phyloP scores from a whole-genome alignment of 37 sponge, comb jelly and placozoan genomes.

The Lycopodina hypogea region DNA sequence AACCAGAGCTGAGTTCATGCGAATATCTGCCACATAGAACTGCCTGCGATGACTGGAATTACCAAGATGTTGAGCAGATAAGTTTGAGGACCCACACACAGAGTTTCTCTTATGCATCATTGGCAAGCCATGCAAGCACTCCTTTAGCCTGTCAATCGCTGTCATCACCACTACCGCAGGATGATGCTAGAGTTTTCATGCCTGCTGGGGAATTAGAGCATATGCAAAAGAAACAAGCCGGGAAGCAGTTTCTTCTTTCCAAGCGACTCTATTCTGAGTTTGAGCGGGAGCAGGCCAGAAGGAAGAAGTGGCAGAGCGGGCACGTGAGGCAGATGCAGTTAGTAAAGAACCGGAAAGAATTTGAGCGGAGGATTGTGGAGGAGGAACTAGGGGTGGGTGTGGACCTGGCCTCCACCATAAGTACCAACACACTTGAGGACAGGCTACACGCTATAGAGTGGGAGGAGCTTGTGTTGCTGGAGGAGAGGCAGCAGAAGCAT shows the following conservation, averaged over 20 bases:
- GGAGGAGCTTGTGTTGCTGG: constrained; percentile 46
- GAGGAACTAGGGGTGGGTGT: constrained; percentile 1
- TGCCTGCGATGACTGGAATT: too few relatives aligned
- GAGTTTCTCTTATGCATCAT: too few relatives aligned
- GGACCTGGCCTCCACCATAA: constrained; percentile 10
- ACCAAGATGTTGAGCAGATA: too few relatives aligned
- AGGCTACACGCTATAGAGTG: constrained; percentile 24
- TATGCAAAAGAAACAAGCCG: constrained; percentile 21
- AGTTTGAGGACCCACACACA: too few relatives aligned
- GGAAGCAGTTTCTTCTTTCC: constrained; percentile 32
- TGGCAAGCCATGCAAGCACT: too few relatives aligned
- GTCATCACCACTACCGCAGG: too few relatives aligned
- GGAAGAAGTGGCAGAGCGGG: background rate
- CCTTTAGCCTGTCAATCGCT: too few relatives aligned
- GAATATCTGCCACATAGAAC: too few relatives aligned
- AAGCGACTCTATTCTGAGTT: constrained; percentile 53
- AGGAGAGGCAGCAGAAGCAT: constrained; percentile 35
- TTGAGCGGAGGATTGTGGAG: constrained; percentile 25
- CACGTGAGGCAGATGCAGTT: constrained; percentile 9
- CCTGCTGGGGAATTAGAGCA: constrained; percentile 36
- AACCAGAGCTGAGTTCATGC: too few relatives aligned
- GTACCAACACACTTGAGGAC: constrained; percentile 13
- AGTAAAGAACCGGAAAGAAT: constrained; percentile 37
- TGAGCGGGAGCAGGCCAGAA: constrained; percentile 56
- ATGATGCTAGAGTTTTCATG: background rate